Evolutionary conservation across 2,797 vertebrate genomes (phyloP), one percentile per base, ranked within the genome.

Genomic region (Mus caroli): DNA sequence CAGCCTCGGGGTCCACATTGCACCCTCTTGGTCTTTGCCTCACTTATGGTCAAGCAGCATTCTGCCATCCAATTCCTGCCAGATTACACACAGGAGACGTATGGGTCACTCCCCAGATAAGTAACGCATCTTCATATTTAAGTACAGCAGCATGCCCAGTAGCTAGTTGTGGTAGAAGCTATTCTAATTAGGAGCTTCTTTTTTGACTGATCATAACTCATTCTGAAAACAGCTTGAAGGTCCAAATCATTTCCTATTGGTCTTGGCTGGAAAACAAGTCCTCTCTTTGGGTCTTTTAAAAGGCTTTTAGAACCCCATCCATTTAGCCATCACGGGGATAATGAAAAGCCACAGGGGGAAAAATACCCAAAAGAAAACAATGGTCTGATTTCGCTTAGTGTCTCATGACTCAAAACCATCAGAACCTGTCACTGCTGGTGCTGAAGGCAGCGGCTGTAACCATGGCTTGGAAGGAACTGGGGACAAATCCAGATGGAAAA

Each of bases 281-380:
- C 88, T 60, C 71, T 89, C 73, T 89, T 78, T 54, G 31, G 71
- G 85, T 76, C 91, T 94, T 91, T 85, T 88, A 24, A 77, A 92
- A 97, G 62, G 77, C 96, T 92, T 92, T 97, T 73, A 95, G 94
- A 91, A 82, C 78, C 79, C 93, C 88, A 96, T 97, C 90, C 75
- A 62, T 56, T 92, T 56, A 88, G 62, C 83, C 80, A 50, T 84
- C 69, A 5, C 40, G 85, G 82, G 92, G 58, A 83, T 73, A 86
- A 91, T 76, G 93, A 91, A 82, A 88, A 93, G 43, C 60, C 60
- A 24, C 1, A 71, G 67, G 67, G n/a, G 60, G 8, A 64, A 64
- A 62, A 26, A 46, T 46, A 6, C 34, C 22, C 8, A 56, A 43
- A 93, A 46, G 52, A 34, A 58, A 64, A 76, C 71, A 37, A 3